Base-by-base conservation (phyloP, 2,888 invertebrate genomes). In the Tryphoninae sp. region DNA sequence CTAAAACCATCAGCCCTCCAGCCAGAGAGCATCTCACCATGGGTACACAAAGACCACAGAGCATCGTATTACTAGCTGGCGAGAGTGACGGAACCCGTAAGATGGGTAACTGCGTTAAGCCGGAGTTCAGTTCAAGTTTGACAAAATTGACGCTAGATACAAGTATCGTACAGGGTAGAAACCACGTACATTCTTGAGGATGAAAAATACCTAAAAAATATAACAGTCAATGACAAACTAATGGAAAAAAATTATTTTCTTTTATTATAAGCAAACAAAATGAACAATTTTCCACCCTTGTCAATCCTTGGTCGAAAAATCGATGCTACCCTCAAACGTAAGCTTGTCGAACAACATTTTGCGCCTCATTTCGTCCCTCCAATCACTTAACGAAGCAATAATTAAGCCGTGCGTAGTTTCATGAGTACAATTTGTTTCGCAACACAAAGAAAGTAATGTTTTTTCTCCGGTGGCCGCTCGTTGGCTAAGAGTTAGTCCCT, bases 1-100 rank as follows among this genome's bases (percentile, higher is more conserved):
- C 69, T 72, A 78, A 42, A 78, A 82, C 80, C 82, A 83, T 77
- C 49, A 71, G 62, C 23, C 64, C 71, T 73, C 68, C 77, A 69
- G 51, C 55, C 49, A 73, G 64, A 68, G 55, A 74, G 77, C 69
- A 83, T 74, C 74, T 62, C 64, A 55, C 77, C 45, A 40, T 72
- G 49, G 72, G 64, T 26, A 71, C 80, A 80, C 80, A 75, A 80
- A 80, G 75, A 71, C 58, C 69, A 71, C 64, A 40, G 51, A 45
- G 64, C 64, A 71, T 75, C 69, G 16, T 74, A 78, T 77, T 82
- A 80, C 79, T 77, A 77, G 79, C 16, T 77, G 69, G 73, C 69
- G 71, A 80, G 42, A 77, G 74, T 71, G 69, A 67, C 53, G 64
- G 65, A 77, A 69, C 69, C 55, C 51, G 67, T 61, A 55, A 59